These are phyloP conservation scores for Laspeyria flexula DNA, from an alignment of 2,888 invertebrate genomes.

Conservation along the genomic window DNA sequence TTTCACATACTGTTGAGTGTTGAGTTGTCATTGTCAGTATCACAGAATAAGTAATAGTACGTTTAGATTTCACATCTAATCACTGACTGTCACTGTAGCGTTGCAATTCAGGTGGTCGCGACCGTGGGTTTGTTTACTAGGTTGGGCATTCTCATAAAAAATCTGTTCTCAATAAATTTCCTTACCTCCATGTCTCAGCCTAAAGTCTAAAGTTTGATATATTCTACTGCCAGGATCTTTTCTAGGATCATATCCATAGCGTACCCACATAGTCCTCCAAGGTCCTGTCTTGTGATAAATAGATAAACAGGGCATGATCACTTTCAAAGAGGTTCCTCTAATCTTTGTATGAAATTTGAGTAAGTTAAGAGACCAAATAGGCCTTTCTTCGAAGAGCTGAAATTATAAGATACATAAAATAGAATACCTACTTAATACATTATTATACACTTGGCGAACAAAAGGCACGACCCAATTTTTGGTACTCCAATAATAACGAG, in stretches of 20 bases:
- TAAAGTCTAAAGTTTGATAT: conserved; percentile 96
- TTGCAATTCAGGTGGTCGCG: too few relatives aligned
- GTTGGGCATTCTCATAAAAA: not conserved
- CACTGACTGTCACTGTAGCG: too few relatives aligned
- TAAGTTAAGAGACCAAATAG: conserved; percentile 95
- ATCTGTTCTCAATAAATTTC: not conserved
- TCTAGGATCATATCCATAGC: conserved; percentile 96
- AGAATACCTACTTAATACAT: too few relatives aligned
- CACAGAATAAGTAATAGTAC: too few relatives aligned
- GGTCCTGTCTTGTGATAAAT: conserved; percentile 96
- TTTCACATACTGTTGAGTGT: too few relatives aligned
- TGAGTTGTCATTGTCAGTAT: too few relatives aligned
- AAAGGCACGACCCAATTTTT: too few relatives aligned
- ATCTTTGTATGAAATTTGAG: conserved; percentile 89
- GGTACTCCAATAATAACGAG: too few relatives aligned
- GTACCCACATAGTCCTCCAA: conserved; percentile 96
- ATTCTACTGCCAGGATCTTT: conserved; percentile 91
- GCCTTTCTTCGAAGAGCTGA: conserved; percentile 93
- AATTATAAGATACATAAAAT: conserved; percentile 42
- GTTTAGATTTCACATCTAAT: too few relatives aligned
- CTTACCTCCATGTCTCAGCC: conserved; percentile 88
- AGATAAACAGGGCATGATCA: conserved; percentile 93
- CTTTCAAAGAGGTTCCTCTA: conserved; percentile 88
- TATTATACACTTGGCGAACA: too few relatives aligned
- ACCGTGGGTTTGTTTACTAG: too few relatives aligned